These are phyloP conservation scores for Prunella fulvescens DNA, from an alignment of 2,113 vertebrate species.

Conservation along the genomic window DNA sequence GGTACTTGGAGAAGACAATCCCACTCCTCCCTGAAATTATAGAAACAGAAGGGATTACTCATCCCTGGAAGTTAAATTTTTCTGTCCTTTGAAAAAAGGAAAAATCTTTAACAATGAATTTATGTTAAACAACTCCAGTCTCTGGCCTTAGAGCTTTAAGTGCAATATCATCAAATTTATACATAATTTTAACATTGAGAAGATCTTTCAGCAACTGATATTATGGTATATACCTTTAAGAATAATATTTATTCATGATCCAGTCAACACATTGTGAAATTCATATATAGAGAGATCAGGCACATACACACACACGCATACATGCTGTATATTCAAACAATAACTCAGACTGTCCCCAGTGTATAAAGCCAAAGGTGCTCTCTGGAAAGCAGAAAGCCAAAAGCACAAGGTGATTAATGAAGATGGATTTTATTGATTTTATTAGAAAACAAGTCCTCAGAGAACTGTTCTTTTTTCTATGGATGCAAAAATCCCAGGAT, in stretches of 20 bases:
- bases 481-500: background rate
- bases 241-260: background rate
- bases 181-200: background rate
- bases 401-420: background rate
- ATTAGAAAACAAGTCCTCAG: slow-evolving; percentile 18
- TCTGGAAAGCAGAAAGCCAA: background rate
- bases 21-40: background rate
- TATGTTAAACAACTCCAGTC: background rate
- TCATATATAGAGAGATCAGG: background rate
- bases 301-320: rapidly evolving
- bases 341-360: background rate
- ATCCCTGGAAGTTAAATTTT: background rate
- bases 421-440: slow-evolving; percentile 2
- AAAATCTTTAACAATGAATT: background rate
- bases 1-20: background rate
- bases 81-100: background rate
- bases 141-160: background rate
- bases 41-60: background rate
- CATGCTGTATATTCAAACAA: background rate
- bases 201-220: background rate
- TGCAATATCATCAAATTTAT: background rate
- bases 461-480: slow-evolving; percentile 3
- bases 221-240: background rate
- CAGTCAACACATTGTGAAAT: background rate
- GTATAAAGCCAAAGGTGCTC: background rate